These are phyloP conservation scores for Meliscaeva auricollis DNA, from an alignment of 2,888 invertebrate species.

Conservation along the genomic window DNA sequence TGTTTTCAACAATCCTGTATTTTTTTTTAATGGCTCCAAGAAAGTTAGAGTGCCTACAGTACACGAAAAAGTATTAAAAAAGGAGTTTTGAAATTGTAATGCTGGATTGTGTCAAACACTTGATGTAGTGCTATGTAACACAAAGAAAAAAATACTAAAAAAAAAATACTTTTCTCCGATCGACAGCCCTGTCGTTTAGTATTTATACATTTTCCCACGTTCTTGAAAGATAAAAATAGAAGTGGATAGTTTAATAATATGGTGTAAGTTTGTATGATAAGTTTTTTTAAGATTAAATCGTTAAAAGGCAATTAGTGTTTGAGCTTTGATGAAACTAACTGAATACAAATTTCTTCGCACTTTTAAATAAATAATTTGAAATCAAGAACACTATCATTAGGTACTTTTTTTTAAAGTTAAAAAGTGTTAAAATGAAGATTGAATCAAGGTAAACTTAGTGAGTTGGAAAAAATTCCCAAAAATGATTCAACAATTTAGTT, in stretches of 20 bases:
- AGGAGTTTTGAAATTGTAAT: no score
- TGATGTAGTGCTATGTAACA: no score
- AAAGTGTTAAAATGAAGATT: no score
- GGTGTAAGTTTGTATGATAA: slow-evolving; percentile 15
- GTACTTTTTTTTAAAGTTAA: no score
- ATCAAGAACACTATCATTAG: no score
- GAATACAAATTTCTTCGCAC: neutral
- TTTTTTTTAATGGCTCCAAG: no score
- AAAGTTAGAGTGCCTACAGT: no score
- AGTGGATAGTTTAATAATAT: slow-evolving; percentile 21
- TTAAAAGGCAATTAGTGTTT: slow-evolving; percentile 23
- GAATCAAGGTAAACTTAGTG: neutral
- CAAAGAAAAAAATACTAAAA: no score
- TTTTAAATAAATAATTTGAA: no score
- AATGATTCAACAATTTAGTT: neutral
- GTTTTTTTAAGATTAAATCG: slow-evolving; percentile 25
- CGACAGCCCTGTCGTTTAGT: slow-evolving; percentile 40
- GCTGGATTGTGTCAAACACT: no score
- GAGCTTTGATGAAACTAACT: neutral
- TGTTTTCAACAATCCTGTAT: no score
- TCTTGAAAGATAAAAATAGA: slow-evolving; percentile 44
- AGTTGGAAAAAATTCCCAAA: neutral
- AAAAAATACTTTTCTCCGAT: neutral
- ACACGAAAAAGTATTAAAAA: no score
- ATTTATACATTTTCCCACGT: slow-evolving; percentile 62